These are phyloP conservation scores for Odontomyia ornata DNA, from an alignment of 2,888 invertebrate species.

Conservation along the genomic window DNA sequence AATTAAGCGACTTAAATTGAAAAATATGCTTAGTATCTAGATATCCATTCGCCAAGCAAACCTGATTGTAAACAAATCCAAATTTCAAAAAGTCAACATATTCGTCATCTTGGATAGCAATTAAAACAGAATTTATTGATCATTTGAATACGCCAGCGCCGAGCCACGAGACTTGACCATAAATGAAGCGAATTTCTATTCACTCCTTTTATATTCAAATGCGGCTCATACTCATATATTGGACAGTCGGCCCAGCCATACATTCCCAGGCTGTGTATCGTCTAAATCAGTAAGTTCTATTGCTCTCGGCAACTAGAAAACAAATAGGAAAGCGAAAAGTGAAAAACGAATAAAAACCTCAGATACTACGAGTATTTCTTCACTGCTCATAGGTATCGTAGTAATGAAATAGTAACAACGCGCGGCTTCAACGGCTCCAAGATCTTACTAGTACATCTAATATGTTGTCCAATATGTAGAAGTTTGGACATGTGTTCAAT, in stretches of 20 bases:
- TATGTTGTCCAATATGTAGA: slow-evolving; percentile 8
- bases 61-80: neutral
- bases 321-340: neutral
- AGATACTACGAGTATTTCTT: slow-evolving; percentile 25
- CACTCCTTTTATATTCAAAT: slow-evolving; percentile 30
- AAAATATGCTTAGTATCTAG: no score
- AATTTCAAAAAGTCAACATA: neutral
- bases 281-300: neutral
- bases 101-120: slow-evolving; percentile 54
- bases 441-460: slow-evolving; percentile 42
- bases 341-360: slow-evolving; percentile 19
- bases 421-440: neutral
- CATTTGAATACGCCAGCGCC: slow-evolving; percentile 51
- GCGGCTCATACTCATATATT: neutral
- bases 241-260: neutral
- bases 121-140: slow-evolving; percentile 53
- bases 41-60: no score
- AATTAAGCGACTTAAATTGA: no score
- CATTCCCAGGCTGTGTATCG: neutral
- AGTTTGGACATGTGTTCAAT: slow-evolving; percentile 30
- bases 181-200: slow-evolving; percentile 39
- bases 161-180: slow-evolving; percentile 28
- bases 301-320: neutral
- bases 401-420: slow-evolving; percentile 38
- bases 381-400: slow-evolving; percentile 2